Conservation (phyloP, 1,140 invertebrate genomes). For the Apis mellifera region Amel_HAv3.1 CM009941.2:16284001-16284500, state of each 20-base stretch:
- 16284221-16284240: slow-evolving; percentile 54
- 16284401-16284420: not conserved
- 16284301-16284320: slow-evolving; percentile 7
- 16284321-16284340: not conserved
- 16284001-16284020: slow-evolving; percentile 55
- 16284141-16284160: not conserved
- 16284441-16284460: not conserved
- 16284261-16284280: slow-evolving; percentile 50
- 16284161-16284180: slow-evolving; percentile 66
- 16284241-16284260: slow-evolving; percentile 54
- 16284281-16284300: not conserved
- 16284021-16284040: slow-evolving; percentile 36
- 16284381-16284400: not conserved
- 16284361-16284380: not conserved
- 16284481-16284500: slow-evolving; percentile 8
- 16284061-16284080: slow-evolving; percentile 63
- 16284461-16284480: not conserved
- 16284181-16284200: slow-evolving; percentile 72
- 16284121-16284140: not conserved
- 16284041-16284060: slow-evolving; percentile 61
- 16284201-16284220: slow-evolving; percentile 71
- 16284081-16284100: slow-evolving; percentile 70
- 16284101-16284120: slow-evolving; percentile 58
- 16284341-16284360: not conserved
- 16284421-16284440: not conserved